Percentiles rank a stretch among this genome's conserved stretches.
Conservation (phyloP, 2,113 vertebrate species). For the Zosterops lateralis region DNA sequence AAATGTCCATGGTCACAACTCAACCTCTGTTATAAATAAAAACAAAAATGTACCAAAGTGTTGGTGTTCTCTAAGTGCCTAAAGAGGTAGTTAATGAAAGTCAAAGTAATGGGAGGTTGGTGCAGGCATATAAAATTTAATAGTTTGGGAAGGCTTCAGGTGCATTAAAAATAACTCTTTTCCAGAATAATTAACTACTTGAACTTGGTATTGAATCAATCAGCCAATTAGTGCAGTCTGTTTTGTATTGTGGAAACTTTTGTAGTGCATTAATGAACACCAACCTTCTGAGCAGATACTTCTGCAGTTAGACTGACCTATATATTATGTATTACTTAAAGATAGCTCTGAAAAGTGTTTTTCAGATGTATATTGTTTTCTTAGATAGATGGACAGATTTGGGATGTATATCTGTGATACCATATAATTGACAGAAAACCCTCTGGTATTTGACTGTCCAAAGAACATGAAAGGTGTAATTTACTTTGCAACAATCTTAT, state of each 20-base stretch:
- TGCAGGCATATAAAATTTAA: slow-evolving; percentile 39
- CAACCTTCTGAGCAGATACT: not conserved
- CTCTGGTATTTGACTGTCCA: slow-evolving; percentile 32
- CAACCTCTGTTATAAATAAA: not conserved
- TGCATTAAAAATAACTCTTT: slow-evolving; percentile 15
- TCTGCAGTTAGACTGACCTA: not conserved
- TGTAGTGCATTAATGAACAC: not conserved
- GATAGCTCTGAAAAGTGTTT: not conserved
- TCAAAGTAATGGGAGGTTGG: not conserved
- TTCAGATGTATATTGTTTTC: not conserved
- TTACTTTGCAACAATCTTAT: not conserved
- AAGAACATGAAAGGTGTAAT: slow-evolving; percentile 36
- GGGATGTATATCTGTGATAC: slow-evolving; percentile 18
- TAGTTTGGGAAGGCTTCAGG: slow-evolving; percentile 25
- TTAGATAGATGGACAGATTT: slow-evolving; percentile 49
- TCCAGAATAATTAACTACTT: slow-evolving; percentile 38
- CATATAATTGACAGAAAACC: slow-evolving; percentile 30
- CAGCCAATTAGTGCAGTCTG: not conserved
- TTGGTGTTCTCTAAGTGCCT: not conserved
- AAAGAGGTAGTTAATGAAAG: slow-evolving; percentile 15
- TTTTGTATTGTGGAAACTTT: slow-evolving; percentile 5
- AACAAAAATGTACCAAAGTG: not conserved
- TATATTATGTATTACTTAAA: not conserved
- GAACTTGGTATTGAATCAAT: slow-evolving; percentile 16
- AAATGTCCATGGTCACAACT: not conserved